Conservation (phyloP, 2,797 vertebrate species). For the Hydrolagus colliei region DNA sequence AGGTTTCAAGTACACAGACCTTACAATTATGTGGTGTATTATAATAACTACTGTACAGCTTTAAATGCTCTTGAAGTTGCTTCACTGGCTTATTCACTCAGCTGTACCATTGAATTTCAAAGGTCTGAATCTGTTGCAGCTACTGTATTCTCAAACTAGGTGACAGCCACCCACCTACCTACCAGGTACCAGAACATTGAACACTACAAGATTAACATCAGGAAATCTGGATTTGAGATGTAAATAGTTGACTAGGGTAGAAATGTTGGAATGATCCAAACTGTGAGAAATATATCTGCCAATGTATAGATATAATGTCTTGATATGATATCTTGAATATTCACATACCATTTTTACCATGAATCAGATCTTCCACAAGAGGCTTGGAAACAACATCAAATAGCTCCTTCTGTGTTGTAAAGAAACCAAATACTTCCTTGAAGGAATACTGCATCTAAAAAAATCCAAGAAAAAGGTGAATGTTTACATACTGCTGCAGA, state of each 20-base stretch:
- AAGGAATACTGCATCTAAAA: slow-evolving; percentile 85
- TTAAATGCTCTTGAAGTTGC: background rate
- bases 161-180: too few species aligned
- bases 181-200: background rate
- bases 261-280: background rate
- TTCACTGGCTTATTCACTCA: background rate
- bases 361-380: slow-evolving; percentile 83
- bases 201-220: background rate
- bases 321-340: background rate
- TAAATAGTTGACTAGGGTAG: background rate
- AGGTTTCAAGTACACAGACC: too few species aligned
- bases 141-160: too few species aligned
- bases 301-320: background rate
- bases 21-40: too few species aligned
- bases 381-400: slow-evolving; percentile 82
- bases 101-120: background rate
- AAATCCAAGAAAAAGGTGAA: background rate
- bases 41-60: too few species aligned
- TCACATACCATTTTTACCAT: slow-evolving; percentile 79
- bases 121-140: background rate
- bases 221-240: background rate
- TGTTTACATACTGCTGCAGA: background rate
- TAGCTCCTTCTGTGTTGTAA: slow-evolving; percentile 69
- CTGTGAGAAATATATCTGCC: background rate
- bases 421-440: slow-evolving; percentile 83